Base-by-base conservation (phyloP, 2,797 vertebrate species). In the Aulostomus chinensis region DNA sequence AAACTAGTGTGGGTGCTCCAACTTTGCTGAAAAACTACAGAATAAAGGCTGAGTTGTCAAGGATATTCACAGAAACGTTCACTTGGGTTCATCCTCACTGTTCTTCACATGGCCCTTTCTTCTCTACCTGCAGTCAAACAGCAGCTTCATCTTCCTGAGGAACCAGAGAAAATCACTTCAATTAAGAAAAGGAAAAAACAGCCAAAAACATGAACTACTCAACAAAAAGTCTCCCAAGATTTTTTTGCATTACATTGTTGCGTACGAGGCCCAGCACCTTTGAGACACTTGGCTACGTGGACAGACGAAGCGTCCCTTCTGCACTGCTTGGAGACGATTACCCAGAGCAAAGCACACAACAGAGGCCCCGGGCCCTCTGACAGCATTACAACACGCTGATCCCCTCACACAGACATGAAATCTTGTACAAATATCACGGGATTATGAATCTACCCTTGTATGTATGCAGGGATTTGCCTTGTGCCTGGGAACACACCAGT, bases 291-390 rank as follows among this genome's bases (percentile, higher is more conserved):
- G n/a, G n/a, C n/a, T n/a, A n/a, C n/a, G n/a, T n/a, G n/a, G n/a
- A 9, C 9, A 9, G 40, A 58, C 41, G 68, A 79, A 51, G 25
- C 20, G 28, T 34, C 67, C 67, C 32, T 45, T 69, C 73, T 72
- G 61, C 46, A 35, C 60, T 39, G 37, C 77, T 81, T 65, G 50
- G 46, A 76, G 65, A 82, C 84, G 83, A 88, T 89, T 88, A 90
- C 85, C 81, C 60, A 37, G 57, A 80, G 80, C 64, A 80, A 86
- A 80, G 69, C 68, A 80, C 76, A 67, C 45, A 78, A 61, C 47
- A 25, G 66, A 73, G 60, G 41, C 59, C 56, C 58, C 56, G 1
- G 49, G 42, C 67, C 66, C 62, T 70, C 65, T 60, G 65, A 69
- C 65, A 67, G 47, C 20, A 2, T 76, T 73, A 68, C 70, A 66